These are phyloP conservation scores for Tragelaphus scriptus DNA, from an alignment of 2,113 vertebrate genomes.

Conservation along the genomic window DNA sequence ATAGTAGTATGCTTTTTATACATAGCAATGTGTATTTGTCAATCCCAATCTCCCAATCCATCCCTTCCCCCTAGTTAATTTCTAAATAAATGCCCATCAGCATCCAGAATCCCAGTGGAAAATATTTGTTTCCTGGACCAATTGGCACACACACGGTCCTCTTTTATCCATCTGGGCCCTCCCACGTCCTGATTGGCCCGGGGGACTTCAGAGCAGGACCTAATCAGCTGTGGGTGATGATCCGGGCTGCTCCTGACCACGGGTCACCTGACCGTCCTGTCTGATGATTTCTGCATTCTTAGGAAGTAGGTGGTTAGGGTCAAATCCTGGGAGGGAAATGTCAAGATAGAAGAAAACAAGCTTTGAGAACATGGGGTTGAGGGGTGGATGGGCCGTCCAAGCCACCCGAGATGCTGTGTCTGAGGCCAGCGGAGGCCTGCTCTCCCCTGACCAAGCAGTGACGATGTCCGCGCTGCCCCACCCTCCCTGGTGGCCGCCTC, in stretches of 20 bases:
- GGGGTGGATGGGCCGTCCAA: fast-evolving
- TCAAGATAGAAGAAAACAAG: background rate
- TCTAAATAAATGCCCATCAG: background rate
- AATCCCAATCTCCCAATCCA: background rate
- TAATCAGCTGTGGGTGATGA: too few relatives aligned
- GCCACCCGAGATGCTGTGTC: too few relatives aligned
- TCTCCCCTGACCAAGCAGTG: background rate
- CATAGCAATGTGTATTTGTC: background rate
- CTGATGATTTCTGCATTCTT: background rate
- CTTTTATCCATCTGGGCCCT: fast-evolving
- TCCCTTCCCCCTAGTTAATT: background rate
- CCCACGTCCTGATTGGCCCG: background rate
- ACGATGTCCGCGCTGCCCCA: fast-evolving
- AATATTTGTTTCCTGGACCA: background rate
- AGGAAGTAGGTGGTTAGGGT: background rate
- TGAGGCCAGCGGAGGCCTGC: background rate
- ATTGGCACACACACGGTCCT: too few relatives aligned
- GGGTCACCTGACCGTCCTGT: background rate
- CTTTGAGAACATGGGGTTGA: background rate
- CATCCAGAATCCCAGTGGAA: background rate
- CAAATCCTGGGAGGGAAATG: background rate
- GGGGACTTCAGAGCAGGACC: background rate
- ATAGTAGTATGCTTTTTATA: background rate
- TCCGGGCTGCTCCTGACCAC: background rate
- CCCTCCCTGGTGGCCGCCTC: fast-evolving